Evolutionary conservation across 2,797 vertebrate genomes (phyloP), one percentile per base, ranked within the genome.

Genomic region (Steatocranus sp.): DNA sequence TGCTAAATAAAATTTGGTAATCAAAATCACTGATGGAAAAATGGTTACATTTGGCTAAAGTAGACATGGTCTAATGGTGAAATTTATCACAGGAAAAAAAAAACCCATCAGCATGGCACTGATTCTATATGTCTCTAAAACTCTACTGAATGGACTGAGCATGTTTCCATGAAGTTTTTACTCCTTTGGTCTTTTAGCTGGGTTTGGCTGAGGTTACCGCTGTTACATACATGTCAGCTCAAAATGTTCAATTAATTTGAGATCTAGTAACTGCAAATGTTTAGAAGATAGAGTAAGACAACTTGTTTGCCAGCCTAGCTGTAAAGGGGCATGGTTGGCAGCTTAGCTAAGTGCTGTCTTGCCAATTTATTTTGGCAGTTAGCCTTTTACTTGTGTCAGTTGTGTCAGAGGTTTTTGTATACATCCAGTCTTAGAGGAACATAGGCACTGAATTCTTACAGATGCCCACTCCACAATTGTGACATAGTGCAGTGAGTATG

Each of bases 91-190:
- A 34, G 30, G 30, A n/a, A 61, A 11, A n/a, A 18, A 61, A 18
- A 61, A 1, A 5, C 1, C 17, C 30, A 58, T 34, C 10, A 61
- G 17, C 56, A 61, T 88, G 66, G 15, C 88, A 83, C 88, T 87
- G 74, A 81, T 91, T 83, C 83, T 49, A 54, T 75, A 80, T 81
- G 75, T 68, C 80, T 58, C 18, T 51, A 46, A 68, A 87, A 76
- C 78, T 86, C 83, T 84, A 54, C 36, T 18, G 78, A 74, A 82
- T 43, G 20, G 38, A 68, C 34, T 23, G n/a, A 20, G 61, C 34
- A 66, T 66, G 7, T 66, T 66, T 66, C 61, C 32, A 63, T 20
- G 32, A 63, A 1, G 11, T 38, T 23, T 20, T 61, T 61, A n/a
- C 56, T n/a, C 11, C 34, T 61, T 66, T 41, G 12, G 15, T 18